Evolutionary conservation across 2,113 vertebrate species (phyloP).

Genomic region (Indicator maculatus): DNA sequence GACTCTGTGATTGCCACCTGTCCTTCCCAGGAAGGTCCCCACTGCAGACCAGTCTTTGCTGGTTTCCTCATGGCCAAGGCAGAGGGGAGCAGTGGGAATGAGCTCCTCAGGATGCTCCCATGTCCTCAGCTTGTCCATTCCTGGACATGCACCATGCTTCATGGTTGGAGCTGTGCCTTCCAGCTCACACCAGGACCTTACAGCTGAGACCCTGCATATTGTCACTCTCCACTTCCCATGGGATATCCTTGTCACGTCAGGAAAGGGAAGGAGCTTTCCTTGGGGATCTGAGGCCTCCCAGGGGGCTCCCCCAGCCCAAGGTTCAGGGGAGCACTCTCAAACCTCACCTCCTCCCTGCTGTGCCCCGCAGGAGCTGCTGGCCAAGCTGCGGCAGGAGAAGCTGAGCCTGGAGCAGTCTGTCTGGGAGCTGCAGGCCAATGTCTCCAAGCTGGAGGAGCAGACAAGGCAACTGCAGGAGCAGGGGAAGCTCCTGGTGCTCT

Average conservation of each 20-base stretch:
- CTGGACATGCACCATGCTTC: rapidly evolving
- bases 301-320: background rate
- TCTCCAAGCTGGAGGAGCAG: slow-evolving; percentile 68
- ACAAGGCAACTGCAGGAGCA: slow-evolving; percentile 74
- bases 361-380: slow-evolving; percentile 72
- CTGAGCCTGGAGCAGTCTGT: slow-evolving; percentile 69
- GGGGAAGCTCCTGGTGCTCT: slow-evolving; percentile 87
- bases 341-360: background rate
- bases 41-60: background rate
- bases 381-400: slow-evolving; percentile 77
- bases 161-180: too few relatives aligned
- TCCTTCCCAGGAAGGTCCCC: background rate
- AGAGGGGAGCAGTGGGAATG: background rate
- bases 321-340: background rate
- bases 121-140: background rate
- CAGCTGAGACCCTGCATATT: too few relatives aligned
- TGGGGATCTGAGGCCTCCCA: background rate
- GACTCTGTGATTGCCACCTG: background rate
- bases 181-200: too few relatives aligned
- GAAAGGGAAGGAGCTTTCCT: background rate
- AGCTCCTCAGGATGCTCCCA: background rate
- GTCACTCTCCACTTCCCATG: too few relatives aligned
- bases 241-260: background rate
- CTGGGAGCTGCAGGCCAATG: slow-evolving; percentile 57
- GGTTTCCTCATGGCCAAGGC: background rate